These are phyloP conservation scores for Heliconius himera DNA, from an alignment of 1,140 invertebrate genomes.

Conservation along the genomic window DNA sequence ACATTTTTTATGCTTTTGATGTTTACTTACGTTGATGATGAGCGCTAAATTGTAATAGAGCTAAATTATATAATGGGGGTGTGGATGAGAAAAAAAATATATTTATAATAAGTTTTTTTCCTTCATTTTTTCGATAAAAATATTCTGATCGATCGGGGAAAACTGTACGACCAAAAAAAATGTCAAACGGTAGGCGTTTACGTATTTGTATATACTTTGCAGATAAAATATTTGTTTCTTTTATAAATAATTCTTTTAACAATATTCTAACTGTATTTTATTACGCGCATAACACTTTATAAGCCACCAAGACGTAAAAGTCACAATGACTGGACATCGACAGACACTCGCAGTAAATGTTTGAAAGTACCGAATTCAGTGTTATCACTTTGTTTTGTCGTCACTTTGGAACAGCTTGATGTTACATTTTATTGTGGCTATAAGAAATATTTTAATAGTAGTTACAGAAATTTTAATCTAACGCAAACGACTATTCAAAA, in stretches of 20 bases:
- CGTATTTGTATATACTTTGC: too few species aligned
- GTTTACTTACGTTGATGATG: neutral
- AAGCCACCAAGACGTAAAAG: conserved; percentile 41
- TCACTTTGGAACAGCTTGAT: conserved; percentile 26
- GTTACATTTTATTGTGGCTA: conserved; percentile 28
- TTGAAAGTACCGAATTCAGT: conserved; percentile 38
- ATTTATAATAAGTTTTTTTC: neutral
- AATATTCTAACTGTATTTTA: conserved; percentile 35
- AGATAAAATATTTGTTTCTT: too few species aligned
- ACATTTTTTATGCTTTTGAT: neutral
- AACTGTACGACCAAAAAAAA: too few species aligned
- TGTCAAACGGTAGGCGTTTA: too few species aligned
- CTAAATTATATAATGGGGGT: neutral
- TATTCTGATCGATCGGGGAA: neutral
- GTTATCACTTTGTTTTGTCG: conserved; percentile 37
- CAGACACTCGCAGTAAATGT: conserved; percentile 48
- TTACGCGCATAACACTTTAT: conserved; percentile 44
- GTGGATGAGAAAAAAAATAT: neutral
- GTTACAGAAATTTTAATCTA: neutral
- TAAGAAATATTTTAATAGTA: conserved; percentile 6
- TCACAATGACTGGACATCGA: conserved; percentile 39
- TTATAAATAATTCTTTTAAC: neutral
- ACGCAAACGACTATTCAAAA: neutral
- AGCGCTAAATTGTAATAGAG: neutral
- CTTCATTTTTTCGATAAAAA: neutral